A percentile compares a stretch with the other conserved stretches of the same genome.
These are phyloP conservation scores for Pocillopora grandis DNA, from an alignment of 92 coral and sea anemone species.

Conservation along the genomic window DNA sequence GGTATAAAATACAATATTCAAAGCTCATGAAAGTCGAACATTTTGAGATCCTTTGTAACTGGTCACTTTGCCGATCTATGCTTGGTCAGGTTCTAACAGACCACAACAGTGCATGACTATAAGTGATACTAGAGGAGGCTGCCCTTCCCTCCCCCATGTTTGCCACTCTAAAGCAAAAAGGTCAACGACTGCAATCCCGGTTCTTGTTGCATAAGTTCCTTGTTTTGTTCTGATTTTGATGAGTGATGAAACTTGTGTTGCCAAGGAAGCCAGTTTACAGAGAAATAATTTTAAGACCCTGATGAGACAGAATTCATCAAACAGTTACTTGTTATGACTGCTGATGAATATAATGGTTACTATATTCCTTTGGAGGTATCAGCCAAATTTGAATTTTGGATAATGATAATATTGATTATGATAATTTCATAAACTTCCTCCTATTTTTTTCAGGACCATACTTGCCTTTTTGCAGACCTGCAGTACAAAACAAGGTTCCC, in stretches of 20 bases:
- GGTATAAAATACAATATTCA: too few species aligned
- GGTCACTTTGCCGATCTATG: too few species aligned
- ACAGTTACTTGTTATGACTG: too few species aligned
- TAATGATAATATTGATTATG: too few species aligned
- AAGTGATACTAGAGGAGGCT: not conserved
- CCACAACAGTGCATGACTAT: too few species aligned
- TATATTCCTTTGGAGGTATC: too few species aligned
- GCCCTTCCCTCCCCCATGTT: not conserved
- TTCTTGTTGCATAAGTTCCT: not conserved
- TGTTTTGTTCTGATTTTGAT: not conserved
- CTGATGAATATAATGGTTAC: too few species aligned
- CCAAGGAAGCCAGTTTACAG: not conserved
- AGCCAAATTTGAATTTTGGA: not conserved
- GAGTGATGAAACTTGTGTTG: not conserved
- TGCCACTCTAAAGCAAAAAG: not conserved
- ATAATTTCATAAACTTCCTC: not conserved
- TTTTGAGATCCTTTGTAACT: too few species aligned
- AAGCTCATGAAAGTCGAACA: too few species aligned
- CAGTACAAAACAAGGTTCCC: not conserved
- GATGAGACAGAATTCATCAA: too few species aligned
- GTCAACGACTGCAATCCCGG: not conserved
- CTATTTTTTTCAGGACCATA: conserved; percentile 9
- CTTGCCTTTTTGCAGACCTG: conserved; percentile 7
- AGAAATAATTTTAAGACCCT: not conserved
- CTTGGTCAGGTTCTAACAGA: too few species aligned